A percentile compares a stretch with the other conserved stretches of the same genome.
phyloP scores from a whole-genome alignment of 2,113 vertebrate genomes.

The Antigone vipio region DNA sequence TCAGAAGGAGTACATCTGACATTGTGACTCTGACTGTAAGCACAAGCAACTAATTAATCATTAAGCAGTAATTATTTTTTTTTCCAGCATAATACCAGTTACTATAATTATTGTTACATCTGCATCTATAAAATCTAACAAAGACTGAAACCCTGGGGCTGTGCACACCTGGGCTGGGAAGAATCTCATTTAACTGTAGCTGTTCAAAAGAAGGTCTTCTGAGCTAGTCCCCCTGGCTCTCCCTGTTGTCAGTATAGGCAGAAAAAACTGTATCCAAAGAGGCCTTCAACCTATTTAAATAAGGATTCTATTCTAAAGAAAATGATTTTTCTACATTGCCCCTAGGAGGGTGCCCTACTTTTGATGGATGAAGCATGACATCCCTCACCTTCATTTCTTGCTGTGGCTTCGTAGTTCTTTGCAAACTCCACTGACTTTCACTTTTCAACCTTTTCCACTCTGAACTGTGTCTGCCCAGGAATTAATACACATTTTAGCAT shows the following conservation, averaged over 20 bases:
- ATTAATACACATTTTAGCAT: neutral
- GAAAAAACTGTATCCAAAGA: neutral
- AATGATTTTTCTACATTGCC: neutral
- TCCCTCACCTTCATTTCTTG: neutral
- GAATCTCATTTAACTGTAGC: neutral
- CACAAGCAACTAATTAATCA: neutral
- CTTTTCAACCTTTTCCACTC: neutral
- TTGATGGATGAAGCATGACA: neutral
- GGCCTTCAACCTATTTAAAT: neutral
- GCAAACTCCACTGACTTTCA: neutral
- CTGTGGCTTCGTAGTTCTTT: neutral
- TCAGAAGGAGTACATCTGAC: neutral
- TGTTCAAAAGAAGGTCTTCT: neutral
- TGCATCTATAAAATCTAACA: neutral
- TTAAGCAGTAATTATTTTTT: neutral
- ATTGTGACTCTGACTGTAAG: neutral
- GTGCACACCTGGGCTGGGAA: neutral
- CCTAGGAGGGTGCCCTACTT: neutral
- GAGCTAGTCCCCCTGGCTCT: neutral
- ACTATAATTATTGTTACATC: neutral
- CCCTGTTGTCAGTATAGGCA: neutral
- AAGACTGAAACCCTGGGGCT: neutral
- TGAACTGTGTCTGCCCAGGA: neutral
- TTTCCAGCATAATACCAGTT: neutral
- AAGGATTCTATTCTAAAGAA: neutral